These are phyloP conservation scores for Dicycla oo DNA, from an alignment of 2,888 invertebrate genomes.

Conservation along the genomic window DNA sequence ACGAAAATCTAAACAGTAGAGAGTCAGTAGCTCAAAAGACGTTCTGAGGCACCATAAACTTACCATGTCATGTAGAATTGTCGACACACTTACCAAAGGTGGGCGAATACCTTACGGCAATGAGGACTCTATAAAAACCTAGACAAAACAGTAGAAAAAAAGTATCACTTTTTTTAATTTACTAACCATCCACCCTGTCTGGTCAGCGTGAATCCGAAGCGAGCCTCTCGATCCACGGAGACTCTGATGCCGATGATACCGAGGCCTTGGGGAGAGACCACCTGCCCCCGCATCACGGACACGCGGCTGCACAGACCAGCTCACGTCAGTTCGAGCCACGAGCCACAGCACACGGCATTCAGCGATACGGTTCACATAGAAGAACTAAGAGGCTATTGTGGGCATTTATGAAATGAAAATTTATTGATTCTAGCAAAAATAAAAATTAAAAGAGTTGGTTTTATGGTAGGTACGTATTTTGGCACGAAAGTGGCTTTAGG, in stretches of 20 bases:
- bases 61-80: not conserved
- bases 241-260: constrained; percentile 99
- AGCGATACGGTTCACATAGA: constrained; percentile 75
- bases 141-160: not conserved
- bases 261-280: constrained; percentile 97
- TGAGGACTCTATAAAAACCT: not conserved
- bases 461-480: not conserved
- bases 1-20: not conserved
- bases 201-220: constrained; percentile 98
- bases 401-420: not conserved
- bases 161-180: constrained; percentile 22
- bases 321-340: constrained; percentile 78
- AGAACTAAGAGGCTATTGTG: constrained; percentile 18
- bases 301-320: constrained; percentile 95
- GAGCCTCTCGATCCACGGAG: constrained; percentile 97
- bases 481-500: not conserved
- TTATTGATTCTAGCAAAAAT: not conserved
- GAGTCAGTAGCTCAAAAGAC: not conserved
- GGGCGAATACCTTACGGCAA: not conserved
- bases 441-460: not conserved
- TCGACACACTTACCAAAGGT: constrained; percentile 14
- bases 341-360: constrained; percentile 71
- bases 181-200: constrained; percentile 98
- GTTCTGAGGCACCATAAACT: not conserved
- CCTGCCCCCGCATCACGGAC: constrained; percentile 99